phyloP scores from a whole-genome alignment of 2,113 vertebrate species.

The Tenrec ecaudatus region DNA sequence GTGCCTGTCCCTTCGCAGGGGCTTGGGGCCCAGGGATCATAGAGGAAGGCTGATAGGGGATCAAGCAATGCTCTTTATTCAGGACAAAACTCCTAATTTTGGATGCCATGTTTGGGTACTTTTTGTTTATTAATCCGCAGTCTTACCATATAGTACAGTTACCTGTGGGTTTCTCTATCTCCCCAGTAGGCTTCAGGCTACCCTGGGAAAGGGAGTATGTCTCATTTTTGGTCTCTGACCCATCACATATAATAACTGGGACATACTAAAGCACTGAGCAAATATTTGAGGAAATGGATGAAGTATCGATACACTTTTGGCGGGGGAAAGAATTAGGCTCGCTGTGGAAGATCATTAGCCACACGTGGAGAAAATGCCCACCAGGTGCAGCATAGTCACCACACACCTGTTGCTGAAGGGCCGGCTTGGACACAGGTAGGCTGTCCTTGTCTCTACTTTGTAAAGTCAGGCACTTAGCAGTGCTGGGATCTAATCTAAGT shows the following conservation, averaged over 20 bases:
- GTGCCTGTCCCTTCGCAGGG: not conserved
- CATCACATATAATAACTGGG: not conserved
- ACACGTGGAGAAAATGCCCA: not conserved
- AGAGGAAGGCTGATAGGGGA: not conserved
- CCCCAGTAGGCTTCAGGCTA: not conserved
- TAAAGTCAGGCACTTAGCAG: not conserved
- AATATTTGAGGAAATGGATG: constrained; percentile 10
- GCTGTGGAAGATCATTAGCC: not conserved
- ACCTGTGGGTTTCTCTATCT: not conserved
- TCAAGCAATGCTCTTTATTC: not conserved
- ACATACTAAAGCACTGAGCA: not conserved
- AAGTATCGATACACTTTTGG: not conserved
- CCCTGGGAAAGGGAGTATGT: not conserved
- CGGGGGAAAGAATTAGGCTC: not conserved
- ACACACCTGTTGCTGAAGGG: not conserved
- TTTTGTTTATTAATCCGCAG: not conserved
- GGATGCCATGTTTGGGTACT: not conserved
- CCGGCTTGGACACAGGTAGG: rapidly evolving
- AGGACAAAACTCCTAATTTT: not conserved
- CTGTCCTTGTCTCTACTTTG: not conserved
- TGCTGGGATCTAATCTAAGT: constrained; percentile 20
- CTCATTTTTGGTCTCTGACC: not conserved
- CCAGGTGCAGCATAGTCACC: not conserved
- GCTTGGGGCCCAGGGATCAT: rapidly evolving
- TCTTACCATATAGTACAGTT: not conserved